phyloP scores from a whole-genome alignment of 2,888 invertebrate genomes.

The Andrena bucephala region DNA sequence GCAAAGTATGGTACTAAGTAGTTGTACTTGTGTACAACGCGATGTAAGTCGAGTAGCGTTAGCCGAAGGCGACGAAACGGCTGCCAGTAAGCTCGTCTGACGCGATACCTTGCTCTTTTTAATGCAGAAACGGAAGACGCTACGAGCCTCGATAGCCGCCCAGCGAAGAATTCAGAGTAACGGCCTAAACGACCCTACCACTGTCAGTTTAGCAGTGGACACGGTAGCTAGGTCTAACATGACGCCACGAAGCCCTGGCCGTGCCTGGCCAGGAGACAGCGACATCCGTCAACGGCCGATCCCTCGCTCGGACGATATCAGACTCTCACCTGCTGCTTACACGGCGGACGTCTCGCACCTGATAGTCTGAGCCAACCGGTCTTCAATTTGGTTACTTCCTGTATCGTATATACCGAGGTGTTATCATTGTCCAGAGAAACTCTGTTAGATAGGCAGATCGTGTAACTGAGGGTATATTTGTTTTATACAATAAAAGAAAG shows the following conservation, averaged over 20 bases:
- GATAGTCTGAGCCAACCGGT: slow-evolving; percentile 87
- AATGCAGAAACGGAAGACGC: slow-evolving; percentile 94
- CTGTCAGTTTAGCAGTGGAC: slow-evolving; percentile 93
- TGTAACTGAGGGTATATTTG: slow-evolving; percentile 42
- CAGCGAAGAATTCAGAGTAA: slow-evolving; percentile 92
- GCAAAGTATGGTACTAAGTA: slow-evolving; percentile 25
- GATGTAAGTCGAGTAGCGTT: slow-evolving; percentile 28
- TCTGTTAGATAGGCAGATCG: slow-evolving; percentile 26
- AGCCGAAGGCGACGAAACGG: slow-evolving; percentile 20
- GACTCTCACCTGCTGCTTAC: slow-evolving; percentile 89
- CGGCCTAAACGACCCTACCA: slow-evolving; percentile 92
- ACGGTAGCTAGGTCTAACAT: slow-evolving; percentile 83
- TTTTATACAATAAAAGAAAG: slow-evolving; percentile 59
- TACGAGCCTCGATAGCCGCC: slow-evolving; percentile 92
- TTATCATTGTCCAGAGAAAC: slow-evolving; percentile 28
- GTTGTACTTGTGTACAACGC: slow-evolving; percentile 17
- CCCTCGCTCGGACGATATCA: slow-evolving; percentile 83
- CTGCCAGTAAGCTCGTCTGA: slow-evolving; percentile 2
- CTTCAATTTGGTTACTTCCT: slow-evolving; percentile 14
- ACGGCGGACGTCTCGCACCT: slow-evolving; percentile 93
- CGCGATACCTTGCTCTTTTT: slow-evolving; percentile 22
- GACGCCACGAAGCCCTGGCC: slow-evolving; percentile 87
- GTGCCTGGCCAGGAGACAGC: slow-evolving; percentile 89
- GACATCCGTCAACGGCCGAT: slow-evolving; percentile 89
- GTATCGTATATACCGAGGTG: slow-evolving; percentile 32